phyloP scores from a whole-genome alignment of 1,140 invertebrate species.

The Notospermus geniculatus region DNA sequence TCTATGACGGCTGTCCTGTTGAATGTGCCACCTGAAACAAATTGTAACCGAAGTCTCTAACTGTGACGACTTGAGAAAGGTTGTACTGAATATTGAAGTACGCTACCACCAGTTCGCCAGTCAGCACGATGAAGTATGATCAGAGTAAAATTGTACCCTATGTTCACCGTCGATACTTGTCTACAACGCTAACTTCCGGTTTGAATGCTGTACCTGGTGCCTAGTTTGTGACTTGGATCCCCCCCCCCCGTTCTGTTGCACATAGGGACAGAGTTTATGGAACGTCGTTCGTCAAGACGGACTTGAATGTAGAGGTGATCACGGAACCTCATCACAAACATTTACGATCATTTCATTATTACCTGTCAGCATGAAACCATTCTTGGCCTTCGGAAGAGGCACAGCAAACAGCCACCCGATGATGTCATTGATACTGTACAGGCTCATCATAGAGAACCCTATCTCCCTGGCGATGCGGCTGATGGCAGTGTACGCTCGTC shows the following conservation, averaged over 20 bases:
- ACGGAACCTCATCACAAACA: slow-evolving; percentile 1
- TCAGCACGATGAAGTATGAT: too few species aligned
- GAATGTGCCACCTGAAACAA: slow-evolving; percentile 69
- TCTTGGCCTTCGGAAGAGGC: slow-evolving; percentile 66
- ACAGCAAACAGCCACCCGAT: slow-evolving; percentile 92
- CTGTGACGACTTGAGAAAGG: too few species aligned
- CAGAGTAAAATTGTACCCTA: too few species aligned
- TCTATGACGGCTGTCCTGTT: slow-evolving; percentile 76
- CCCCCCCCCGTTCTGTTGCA: too few species aligned
- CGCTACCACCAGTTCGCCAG: too few species aligned
- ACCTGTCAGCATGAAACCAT: slow-evolving; percentile 83
- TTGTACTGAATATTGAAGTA: too few species aligned
- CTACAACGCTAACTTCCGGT: too few species aligned
- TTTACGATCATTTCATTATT: slow-evolving; percentile 17
- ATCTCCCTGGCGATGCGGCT: slow-evolving; percentile 72
- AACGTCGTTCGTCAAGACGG: neutral
- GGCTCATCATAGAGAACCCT: slow-evolving; percentile 75
- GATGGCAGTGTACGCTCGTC: slow-evolving; percentile 85
- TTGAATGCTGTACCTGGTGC: too few species aligned
- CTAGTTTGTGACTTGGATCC: too few species aligned
- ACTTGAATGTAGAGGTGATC: neutral
- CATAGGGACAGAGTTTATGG: neutral
- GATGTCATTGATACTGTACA: slow-evolving; percentile 74
- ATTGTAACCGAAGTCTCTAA: too few species aligned
- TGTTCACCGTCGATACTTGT: too few species aligned